These are phyloP conservation scores for Cacoxenus indagator DNA, from an alignment of 2,888 invertebrate species.

Conservation along the genomic window DNA sequence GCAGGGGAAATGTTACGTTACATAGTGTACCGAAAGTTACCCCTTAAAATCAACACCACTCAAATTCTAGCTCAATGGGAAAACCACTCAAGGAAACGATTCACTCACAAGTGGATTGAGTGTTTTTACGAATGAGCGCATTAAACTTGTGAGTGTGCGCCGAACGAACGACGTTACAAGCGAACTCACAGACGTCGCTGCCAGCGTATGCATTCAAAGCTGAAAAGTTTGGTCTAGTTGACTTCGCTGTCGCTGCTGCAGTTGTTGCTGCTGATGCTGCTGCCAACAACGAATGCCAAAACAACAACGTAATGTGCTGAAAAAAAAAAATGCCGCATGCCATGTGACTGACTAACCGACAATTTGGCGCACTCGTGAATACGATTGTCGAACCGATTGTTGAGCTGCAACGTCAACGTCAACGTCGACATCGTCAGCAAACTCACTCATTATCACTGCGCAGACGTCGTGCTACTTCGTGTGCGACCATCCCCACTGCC, in stretches of 20 bases:
- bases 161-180: background rate
- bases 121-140: slow-evolving; percentile 5
- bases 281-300: background rate
- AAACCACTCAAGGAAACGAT: background rate
- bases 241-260: background rate
- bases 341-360: slow-evolving; percentile 10
- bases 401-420: background rate
- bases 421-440: background rate
- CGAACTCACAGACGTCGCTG: background rate
- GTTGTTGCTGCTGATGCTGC: slow-evolving; percentile 12
- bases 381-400: background rate
- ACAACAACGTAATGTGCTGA: background rate
- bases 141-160: slow-evolving; percentile 13
- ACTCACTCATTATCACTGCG: slow-evolving; percentile 34
- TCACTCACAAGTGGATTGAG: background rate
- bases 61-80: background rate
- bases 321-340: slow-evolving; percentile 14
- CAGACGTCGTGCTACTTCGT: slow-evolving; percentile 40
- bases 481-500: slow-evolving; percentile 22
- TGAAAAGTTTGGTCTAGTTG: background rate
- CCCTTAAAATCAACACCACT: background rate
- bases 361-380: background rate
- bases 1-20: slow-evolving; percentile 2
- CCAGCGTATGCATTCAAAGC: background rate
- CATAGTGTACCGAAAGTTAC: slow-evolving; percentile 7